Evolutionary conservation across 2,797 vertebrate species (phyloP).

Genomic region (Poeciliopsis presidionis): DNA sequence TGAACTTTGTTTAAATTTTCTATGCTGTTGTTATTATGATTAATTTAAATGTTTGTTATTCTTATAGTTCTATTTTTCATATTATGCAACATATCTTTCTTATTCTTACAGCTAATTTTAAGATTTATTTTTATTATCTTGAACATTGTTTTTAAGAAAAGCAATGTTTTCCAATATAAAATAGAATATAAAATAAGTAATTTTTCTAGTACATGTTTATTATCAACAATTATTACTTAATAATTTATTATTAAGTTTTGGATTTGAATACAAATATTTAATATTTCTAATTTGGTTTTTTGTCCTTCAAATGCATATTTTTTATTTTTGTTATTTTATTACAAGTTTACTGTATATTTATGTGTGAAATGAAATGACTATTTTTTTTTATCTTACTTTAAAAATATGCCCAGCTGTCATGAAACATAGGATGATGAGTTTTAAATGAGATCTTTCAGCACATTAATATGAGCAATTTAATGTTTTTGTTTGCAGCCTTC

Average conservation of each 20-base stretch:
- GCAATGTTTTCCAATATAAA: neutral
- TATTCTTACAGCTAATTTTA: neutral
- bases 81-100: neutral
- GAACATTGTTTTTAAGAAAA: neutral
- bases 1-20: neutral
- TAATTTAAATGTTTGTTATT: neutral
- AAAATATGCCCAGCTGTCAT: neutral
- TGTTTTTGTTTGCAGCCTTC: slow-evolving; percentile 75
- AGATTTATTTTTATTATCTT: neutral
- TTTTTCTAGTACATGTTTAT: neutral
- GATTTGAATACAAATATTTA: neutral
- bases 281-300: neutral
- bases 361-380: neutral
- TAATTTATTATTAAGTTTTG: neutral
- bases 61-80: neutral
- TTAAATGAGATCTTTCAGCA: neutral
- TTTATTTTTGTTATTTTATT: neutral
- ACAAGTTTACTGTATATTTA: neutral
- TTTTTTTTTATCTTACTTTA: neutral
- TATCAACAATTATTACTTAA: neutral
- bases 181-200: neutral
- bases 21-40: neutral
- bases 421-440: neutral
- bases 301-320: neutral
- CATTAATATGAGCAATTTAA: neutral